Percentiles rank a stretch among this genome's conserved stretches.
These are phyloP conservation scores for Saturnia japonica DNA, from an alignment of 2,888 invertebrate genomes.

Conservation along the genomic window DNA sequence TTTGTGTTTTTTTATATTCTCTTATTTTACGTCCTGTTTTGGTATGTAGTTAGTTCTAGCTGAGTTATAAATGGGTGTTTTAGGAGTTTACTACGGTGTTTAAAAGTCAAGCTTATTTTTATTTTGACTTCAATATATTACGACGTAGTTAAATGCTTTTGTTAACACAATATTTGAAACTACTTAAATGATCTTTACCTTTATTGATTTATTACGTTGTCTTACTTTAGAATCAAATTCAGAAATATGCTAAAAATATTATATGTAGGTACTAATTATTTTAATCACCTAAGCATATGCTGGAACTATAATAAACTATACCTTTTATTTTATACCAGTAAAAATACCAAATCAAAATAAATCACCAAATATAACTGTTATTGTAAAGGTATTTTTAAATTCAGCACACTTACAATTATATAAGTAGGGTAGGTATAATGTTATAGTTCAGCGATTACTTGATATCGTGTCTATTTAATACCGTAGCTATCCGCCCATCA, in stretches of 20 bases:
- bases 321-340: too few relatives aligned
- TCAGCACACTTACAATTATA: not conserved
- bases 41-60: conserved; percentile 23
- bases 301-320: too few relatives aligned
- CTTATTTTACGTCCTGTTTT: conserved; percentile 22
- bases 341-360: too few relatives aligned
- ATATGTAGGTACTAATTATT: too few relatives aligned
- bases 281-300: too few relatives aligned
- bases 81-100: not conserved
- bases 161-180: too few relatives aligned
- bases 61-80: conserved; percentile 18
- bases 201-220: too few relatives aligned
- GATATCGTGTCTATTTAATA: not conserved
- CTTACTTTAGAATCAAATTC: too few relatives aligned
- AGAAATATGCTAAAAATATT: too few relatives aligned
- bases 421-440: not conserved
- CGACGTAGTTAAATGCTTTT: too few relatives aligned
- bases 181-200: too few relatives aligned
- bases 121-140: not conserved
- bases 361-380: too few relatives aligned
- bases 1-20: conserved; percentile 26
- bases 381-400: not conserved
- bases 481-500: conserved; percentile 9
- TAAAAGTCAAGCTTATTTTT: not conserved
- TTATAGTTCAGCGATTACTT: not conserved